phyloP scores from a whole-genome alignment of 2,888 invertebrate genomes.

The Cenopis cana region DNA sequence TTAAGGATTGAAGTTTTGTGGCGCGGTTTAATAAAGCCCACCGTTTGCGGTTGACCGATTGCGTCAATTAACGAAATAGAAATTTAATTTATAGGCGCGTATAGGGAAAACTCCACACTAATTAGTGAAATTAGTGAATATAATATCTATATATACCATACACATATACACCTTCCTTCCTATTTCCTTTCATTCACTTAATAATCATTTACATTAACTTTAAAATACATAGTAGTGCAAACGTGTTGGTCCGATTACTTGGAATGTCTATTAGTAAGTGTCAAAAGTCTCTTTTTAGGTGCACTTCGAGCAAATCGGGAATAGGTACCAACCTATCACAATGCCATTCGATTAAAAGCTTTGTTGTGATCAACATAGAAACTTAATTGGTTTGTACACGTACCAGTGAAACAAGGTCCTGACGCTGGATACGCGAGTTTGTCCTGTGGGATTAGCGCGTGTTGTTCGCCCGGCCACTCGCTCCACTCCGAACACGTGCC shows the following conservation, averaged over 20 bases:
- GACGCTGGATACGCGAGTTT: conserved; percentile 81
- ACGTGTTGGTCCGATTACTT: background rate
- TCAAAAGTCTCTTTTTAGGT: background rate
- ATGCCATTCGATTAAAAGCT: background rate
- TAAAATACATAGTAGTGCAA: background rate
- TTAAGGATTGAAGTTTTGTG: background rate
- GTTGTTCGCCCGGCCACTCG: conserved; percentile 80
- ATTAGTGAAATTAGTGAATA: background rate
- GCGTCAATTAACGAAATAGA: conserved; percentile 3
- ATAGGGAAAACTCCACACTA: conserved; percentile 2
- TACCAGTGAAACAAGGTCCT: conserved; percentile 88
- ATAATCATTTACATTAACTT: background rate
- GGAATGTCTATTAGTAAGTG: background rate
- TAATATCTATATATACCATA: too few relatives aligned
- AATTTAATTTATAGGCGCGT: background rate
- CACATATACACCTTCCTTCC: too few relatives aligned
- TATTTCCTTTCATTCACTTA: background rate
- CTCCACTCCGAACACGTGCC: conserved; percentile 79
- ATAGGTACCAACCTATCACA: background rate
- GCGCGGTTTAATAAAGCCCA: background rate
- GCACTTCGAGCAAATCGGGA: background rate
- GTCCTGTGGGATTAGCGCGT: conserved; percentile 80
- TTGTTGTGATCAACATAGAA: background rate
- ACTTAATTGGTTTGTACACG: conserved; percentile 48
- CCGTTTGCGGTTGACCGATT: background rate